Evolutionary conservation across 2,797 vertebrate genomes (phyloP).

Genomic region (Poeciliopsis infans): DNA sequence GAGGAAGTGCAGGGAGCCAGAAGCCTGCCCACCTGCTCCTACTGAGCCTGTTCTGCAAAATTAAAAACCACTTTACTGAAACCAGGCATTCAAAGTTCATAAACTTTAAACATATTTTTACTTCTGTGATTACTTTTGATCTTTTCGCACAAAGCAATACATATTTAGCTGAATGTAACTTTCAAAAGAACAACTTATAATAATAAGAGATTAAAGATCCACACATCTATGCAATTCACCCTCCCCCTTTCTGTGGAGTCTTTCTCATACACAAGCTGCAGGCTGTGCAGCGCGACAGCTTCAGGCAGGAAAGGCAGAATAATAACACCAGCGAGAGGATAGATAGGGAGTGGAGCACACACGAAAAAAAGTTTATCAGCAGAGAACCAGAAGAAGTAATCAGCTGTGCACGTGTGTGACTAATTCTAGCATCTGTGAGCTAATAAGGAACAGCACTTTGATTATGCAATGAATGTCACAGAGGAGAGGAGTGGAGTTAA

Average conservation of each 20-base stretch:
- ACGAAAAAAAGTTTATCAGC: slow-evolving; percentile 72
- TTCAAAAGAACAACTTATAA: slow-evolving; percentile 16
- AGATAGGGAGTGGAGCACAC: slow-evolving; percentile 52
- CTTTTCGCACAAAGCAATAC: not conserved
- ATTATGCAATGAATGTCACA: slow-evolving; percentile 53
- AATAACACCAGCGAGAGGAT: slow-evolving; percentile 40
- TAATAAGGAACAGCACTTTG: slow-evolving; percentile 66
- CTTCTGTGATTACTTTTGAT: slow-evolving; percentile 9
- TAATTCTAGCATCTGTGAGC: slow-evolving; percentile 62
- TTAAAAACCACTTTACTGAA: slow-evolving; percentile 35
- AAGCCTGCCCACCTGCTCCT: slow-evolving; percentile 70
- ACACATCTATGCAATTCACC: slow-evolving; percentile 22
- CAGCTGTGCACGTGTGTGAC: slow-evolving; percentile 21
- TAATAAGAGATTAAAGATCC: slow-evolving; percentile 40
- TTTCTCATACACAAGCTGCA: slow-evolving; percentile 12
- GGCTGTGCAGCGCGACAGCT: not conserved
- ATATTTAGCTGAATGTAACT: not conserved
- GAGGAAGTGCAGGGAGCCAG: slow-evolving; percentile 13
- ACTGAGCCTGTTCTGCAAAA: slow-evolving; percentile 68
- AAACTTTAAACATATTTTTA: slow-evolving; percentile 29
- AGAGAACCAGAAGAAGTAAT: slow-evolving; percentile 51
- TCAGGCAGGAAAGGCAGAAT: slow-evolving; percentile 20
- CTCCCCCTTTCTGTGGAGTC: slow-evolving; percentile 5
- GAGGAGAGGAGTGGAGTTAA: slow-evolving; percentile 51
- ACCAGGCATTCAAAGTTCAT: slow-evolving; percentile 20